Conservation (phyloP, 2,888 invertebrate species). For the Cerceris ruficornis region DNA sequence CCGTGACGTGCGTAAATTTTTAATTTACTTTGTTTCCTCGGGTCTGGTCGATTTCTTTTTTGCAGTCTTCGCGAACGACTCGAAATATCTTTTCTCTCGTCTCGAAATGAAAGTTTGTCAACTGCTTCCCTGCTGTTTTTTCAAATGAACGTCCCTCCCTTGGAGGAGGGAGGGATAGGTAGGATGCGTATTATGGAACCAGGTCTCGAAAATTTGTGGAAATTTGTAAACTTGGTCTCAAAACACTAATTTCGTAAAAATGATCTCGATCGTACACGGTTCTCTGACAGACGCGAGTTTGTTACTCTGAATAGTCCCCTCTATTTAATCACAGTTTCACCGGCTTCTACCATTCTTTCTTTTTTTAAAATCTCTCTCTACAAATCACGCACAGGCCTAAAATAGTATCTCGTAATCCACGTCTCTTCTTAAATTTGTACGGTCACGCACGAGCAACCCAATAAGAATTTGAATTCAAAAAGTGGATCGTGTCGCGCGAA, state of each 20-base stretch:
- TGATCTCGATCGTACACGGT: slow-evolving; percentile 16
- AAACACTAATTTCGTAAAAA: background rate
- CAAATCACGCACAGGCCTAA: background rate
- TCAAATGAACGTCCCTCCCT: background rate
- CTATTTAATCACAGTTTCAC: slow-evolving; percentile 45
- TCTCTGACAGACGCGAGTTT: slow-evolving; percentile 17
- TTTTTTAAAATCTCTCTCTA: background rate
- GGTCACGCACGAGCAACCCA: slow-evolving; percentile 31
- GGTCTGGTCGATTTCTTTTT: background rate
- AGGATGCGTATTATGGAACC: background rate
- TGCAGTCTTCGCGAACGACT: too few species aligned
- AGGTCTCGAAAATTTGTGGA: slow-evolving; percentile 6
- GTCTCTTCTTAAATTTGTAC: background rate
- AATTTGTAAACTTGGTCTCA: slow-evolving; percentile 6
- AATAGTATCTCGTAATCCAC: background rate
- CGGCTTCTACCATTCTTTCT: slow-evolving; percentile 21
- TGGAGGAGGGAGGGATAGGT: background rate
- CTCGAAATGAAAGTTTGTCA: too few species aligned
- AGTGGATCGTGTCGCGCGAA: slow-evolving; percentile 41
- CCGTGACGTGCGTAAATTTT: background rate
- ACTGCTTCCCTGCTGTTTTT: too few species aligned
- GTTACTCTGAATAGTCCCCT: slow-evolving; percentile 18
- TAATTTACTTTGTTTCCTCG: background rate
- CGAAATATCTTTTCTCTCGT: too few species aligned
- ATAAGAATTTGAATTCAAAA: slow-evolving; percentile 37